Base-by-base conservation (phyloP, 1,140 invertebrate species). In the Zaprionus gabonicus region DNA sequence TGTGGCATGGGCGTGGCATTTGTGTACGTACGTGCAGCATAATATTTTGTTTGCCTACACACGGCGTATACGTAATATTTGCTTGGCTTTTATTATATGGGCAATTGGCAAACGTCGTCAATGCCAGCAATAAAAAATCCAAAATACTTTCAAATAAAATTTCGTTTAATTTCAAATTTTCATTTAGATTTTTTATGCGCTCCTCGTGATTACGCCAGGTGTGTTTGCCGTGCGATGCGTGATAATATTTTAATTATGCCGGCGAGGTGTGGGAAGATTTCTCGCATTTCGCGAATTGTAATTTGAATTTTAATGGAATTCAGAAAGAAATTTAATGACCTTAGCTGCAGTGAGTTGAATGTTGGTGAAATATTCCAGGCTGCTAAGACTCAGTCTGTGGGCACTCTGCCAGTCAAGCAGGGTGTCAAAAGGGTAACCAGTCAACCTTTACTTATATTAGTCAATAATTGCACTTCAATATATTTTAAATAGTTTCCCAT, bases 141-240 rank as follows among this genome's bases (percentile, higher is more conserved):
- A 63, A 69, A 31, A 55, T 70, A 70, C 79, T 86, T 76, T 62
- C 83, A 79, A 88, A 88, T 88, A 88, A 84, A 88, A 88, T 81
- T 88, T 71, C 78, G 85, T 90, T 88, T 85, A 90, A 88, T 84
- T 88, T 81, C 78, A 76, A 88, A 84, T 56, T 84, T 84, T 81
- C 78, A 84, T 81, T 90, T 79, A 73, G 74, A 71, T 84, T 60
- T 41, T 74, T 59, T 74, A 44, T 69, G 41, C 9, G 17, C 25
- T 66, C 55, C 65, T 71, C 74, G 69, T 64, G 76, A 51, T 49
- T 49, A 41, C 46, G 56, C 51, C 85, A 88, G 84, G 84, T 88
- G 84, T 74, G 84, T 78, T 68, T 44, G 65, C 62, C 53, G 44
- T 71, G 23, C 31, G 15, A 20, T 53, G 82, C 73, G 67, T 80